These are phyloP conservation scores for Ascaphus truei DNA, from an alignment of 2,113 vertebrate species.

Conservation along the genomic window DNA sequence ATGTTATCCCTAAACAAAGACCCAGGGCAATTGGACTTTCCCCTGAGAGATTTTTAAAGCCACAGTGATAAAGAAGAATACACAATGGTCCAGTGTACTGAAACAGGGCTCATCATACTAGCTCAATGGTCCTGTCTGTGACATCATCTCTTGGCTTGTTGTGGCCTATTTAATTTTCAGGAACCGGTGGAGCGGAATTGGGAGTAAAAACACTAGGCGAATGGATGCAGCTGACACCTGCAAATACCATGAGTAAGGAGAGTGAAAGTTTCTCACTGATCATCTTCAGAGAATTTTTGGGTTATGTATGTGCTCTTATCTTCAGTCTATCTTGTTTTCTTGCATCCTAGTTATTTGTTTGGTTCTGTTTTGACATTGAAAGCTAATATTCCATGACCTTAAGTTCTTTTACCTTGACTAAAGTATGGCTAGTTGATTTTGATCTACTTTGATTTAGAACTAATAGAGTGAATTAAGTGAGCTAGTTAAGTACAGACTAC, in stretches of 20 bases:
- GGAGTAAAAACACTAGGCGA: background rate
- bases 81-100: conserved; percentile 24
- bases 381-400: conserved; percentile 10
- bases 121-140: conserved; percentile 25
- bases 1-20: conserved; percentile 4
- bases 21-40: conserved; percentile 1
- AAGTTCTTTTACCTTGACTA: conserved; percentile 1
- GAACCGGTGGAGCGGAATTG: conserved; percentile 28
- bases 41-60: conserved; percentile 19
- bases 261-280: background rate
- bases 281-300: conserved; percentile 5
- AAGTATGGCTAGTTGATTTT: conserved; percentile 13
- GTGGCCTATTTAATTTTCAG: conserved; percentile 25
- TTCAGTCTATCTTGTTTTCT: conserved; percentile 1
- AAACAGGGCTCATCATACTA: conserved; percentile 20
- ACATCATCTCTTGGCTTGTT: conserved; percentile 33
- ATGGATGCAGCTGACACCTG: conserved; percentile 34
- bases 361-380: conserved; percentile 16
- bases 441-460: background rate
- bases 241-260: conserved; percentile 29
- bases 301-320: conserved; percentile 9
- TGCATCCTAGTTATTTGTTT: conserved; percentile 7
- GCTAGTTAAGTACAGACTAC: too few species aligned
- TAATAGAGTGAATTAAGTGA: too few species aligned
- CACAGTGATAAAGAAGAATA: conserved; percentile 9